Evolutionary conservation across 2,888 invertebrate genomes (phyloP), one percentile per base, ranked within the genome.

Genomic region (Cephus rjabovi): DNA sequence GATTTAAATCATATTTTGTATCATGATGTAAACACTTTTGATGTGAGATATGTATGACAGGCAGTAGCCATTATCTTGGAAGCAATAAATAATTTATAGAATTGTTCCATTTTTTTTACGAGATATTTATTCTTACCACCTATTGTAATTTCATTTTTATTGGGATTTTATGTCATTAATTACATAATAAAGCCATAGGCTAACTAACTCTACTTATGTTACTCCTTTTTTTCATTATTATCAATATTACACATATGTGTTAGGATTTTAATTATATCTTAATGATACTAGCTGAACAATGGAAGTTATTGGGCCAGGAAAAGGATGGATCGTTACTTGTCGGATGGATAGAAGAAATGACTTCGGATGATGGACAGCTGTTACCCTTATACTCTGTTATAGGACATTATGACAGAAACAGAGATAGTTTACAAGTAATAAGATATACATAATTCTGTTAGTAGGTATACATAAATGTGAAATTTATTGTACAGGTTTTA

Each of bases 221-320:
- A 12, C 31, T 71, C 12, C 31, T 31, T 33, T 71, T 71, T 71
- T 15, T 31, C n/a, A 33, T 71, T 33, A 31, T 71, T 71, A 71
- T 33, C 71, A 15, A 15, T 33, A 71, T 12, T 34, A 71, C 12
- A 31, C 4, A 15, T 33, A 6, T 31, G 6, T 33, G 30, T 30
- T 30, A 70, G 12, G 11, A 30, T 70, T 6, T 31, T 15, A 70
- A 33, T 70, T 33, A 30, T 30, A 31, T 3, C 70, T 30, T 33
- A 70, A 33, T 30, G 30, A 31, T 33, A 74, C 2, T 93, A 88
- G 95, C 95, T 1, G 94, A 94, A 83, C 96, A 96, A 93, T 96
- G 96, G 96, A 94, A 96, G 79, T 92, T 97, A 77, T 91, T 97
- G 82, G 96, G 97, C 0, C 96, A 97, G 91, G 97, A 97, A 89